Percentiles rank a stretch among this genome's conserved stretches.
Conservation (phyloP, 2,113 vertebrate species). For the Verasper variegatus region DNA sequence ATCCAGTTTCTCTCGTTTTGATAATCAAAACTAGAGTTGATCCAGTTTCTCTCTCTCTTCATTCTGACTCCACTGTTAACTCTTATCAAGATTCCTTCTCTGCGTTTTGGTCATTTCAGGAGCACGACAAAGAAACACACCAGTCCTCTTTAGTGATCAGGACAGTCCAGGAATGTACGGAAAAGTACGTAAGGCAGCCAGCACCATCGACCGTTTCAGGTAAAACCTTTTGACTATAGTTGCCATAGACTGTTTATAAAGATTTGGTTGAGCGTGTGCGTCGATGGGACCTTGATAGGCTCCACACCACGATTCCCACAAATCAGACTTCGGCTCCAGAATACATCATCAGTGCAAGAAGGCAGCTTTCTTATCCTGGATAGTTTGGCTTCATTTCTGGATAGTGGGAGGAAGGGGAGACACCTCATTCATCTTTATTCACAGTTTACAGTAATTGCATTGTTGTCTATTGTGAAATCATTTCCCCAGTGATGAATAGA, state of each 20-base stretch:
- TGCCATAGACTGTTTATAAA: too few relatives aligned
- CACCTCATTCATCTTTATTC: not conserved
- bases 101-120: conserved; percentile 73
- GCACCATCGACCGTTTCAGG: conserved; percentile 96
- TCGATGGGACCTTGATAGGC: too few relatives aligned
- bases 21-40: too few relatives aligned
- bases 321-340: too few relatives aligned
- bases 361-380: too few relatives aligned
- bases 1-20: too few relatives aligned
- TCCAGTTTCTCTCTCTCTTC: too few relatives aligned
- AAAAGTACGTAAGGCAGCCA: conserved; percentile 94
- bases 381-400: too few relatives aligned
- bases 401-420: too few relatives aligned
- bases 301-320: too few relatives aligned
- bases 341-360: too few relatives aligned
- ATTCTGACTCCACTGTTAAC: not conserved
- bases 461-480: not conserved
- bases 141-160: conserved; percentile 90
- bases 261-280: too few relatives aligned
- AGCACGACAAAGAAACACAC: conserved; percentile 90
- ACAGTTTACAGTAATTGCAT: not conserved
- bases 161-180: conserved; percentile 89
- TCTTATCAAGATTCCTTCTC: not conserved
- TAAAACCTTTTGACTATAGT: conserved; percentile 55
- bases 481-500: not conserved